phyloP scores from a whole-genome alignment of 1,140 invertebrate genomes.

The Diorhabda sublineata region DNA sequence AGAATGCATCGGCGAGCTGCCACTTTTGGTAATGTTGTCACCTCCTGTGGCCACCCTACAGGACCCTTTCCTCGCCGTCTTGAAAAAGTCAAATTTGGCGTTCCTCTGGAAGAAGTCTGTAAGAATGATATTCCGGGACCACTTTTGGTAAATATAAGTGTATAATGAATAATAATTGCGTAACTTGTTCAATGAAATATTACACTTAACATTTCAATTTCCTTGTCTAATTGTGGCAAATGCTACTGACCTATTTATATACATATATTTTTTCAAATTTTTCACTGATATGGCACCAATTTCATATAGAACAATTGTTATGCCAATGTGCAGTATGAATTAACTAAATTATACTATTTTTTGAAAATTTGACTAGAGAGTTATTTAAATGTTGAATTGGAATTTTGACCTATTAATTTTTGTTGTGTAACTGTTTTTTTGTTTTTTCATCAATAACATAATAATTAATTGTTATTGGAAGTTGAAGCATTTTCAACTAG shows the following conservation, averaged over 20 bases:
- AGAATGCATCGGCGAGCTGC: slow-evolving; percentile 84
- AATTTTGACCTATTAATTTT: neutral
- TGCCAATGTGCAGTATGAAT: no score
- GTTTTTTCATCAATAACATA: no score
- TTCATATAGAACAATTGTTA: neutral
- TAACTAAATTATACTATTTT: no score
- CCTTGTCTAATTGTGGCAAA: neutral
- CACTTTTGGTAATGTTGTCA: slow-evolving; percentile 83
- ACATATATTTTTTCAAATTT: neutral
- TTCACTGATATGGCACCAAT: neutral
- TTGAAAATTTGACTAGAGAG: no score
- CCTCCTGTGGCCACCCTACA: slow-evolving; percentile 76
- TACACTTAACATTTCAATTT: neutral
- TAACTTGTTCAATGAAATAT: neutral
- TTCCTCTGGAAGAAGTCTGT: slow-evolving; percentile 83
- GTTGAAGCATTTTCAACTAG: no score
- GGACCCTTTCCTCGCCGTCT: slow-evolving; percentile 74
- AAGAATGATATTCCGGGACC: slow-evolving; percentile 91
- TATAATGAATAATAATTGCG: neutral
- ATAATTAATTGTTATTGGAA: no score
- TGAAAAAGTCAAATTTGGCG: slow-evolving; percentile 92
- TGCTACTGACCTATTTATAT: neutral
- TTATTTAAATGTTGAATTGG: no score
- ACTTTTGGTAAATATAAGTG: slow-evolving; percentile 65
- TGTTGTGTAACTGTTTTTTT: neutral